A percentile compares a stretch with the other conserved stretches of the same genome.
Evolutionary conservation across 2,797 vertebrate species (phyloP).

Genomic region (Enteromius radiatus): DNA sequence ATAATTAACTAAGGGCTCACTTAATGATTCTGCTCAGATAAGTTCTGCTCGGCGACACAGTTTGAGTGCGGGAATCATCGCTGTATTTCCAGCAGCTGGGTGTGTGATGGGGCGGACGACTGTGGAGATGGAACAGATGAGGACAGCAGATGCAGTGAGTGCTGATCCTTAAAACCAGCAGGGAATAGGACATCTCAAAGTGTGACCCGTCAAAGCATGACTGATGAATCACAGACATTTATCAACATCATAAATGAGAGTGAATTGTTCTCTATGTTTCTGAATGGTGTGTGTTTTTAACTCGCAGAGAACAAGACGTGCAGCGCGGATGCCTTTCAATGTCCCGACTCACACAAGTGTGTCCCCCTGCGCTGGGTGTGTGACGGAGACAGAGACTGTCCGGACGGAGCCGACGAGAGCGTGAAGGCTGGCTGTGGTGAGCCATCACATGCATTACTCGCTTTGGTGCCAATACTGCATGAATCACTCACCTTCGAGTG

Average conservation of each 20-base stretch:
- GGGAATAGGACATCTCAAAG: background rate
- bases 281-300: background rate
- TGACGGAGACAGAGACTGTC: slow-evolving; percentile 94
- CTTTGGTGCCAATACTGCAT: background rate
- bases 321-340: slow-evolving; percentile 87
- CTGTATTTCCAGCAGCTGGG: slow-evolving; percentile 92
- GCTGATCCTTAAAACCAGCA: background rate
- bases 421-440: slow-evolving; percentile 92
- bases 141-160: slow-evolving; percentile 89
- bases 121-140: slow-evolving; percentile 92
- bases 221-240: slow-evolving; percentile 7
- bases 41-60: slow-evolving; percentile 88
- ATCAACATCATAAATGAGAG: background rate
- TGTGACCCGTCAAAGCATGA: background rate
- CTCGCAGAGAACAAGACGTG: slow-evolving; percentile 88
- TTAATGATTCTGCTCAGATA: slow-evolving; percentile 77
- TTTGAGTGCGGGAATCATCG: slow-evolving; percentile 91
- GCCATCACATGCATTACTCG: slow-evolving; percentile 40
- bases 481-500: background rate
- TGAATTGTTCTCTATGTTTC: background rate
- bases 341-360: slow-evolving; percentile 88
- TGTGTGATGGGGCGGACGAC: slow-evolving; percentile 94
- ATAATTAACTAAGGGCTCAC: background rate
- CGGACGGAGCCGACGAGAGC: slow-evolving; percentile 91
- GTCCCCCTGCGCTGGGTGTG: slow-evolving; percentile 92